Percentiles rank a stretch among this genome's conserved stretches.
phyloP scores from a whole-genome alignment of 2,113 vertebrate species.

The Dicaeum eximium region DNA sequence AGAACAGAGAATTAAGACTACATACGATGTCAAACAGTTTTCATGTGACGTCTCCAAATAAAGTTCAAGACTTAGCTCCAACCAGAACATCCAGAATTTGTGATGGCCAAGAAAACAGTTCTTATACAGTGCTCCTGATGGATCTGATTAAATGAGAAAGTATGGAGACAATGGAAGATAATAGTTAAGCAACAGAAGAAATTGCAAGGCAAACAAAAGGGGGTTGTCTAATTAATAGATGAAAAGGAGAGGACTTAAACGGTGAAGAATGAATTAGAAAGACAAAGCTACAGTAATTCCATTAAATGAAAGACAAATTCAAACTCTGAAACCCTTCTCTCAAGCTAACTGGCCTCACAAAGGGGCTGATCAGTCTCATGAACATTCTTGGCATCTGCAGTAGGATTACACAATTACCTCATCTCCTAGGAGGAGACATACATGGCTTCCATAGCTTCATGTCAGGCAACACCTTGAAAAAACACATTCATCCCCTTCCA shows the following conservation, averaged over 20 bases:
- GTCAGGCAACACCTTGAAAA: neutral
- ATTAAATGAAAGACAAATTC: neutral
- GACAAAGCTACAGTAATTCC: neutral
- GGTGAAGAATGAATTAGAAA: neutral
- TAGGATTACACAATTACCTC: neutral
- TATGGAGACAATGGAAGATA: neutral
- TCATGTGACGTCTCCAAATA: neutral
- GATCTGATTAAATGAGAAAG: neutral
- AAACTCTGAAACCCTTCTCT: neutral
- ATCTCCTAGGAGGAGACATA: neutral
- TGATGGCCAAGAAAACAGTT: neutral
- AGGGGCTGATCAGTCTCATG: neutral
- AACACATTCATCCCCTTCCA: neutral
- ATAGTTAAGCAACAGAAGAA: neutral
- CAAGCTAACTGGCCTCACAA: neutral
- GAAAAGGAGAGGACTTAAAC: neutral
- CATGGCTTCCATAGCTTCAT: neutral
- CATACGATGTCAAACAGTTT: neutral
- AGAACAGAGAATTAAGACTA: constrained; percentile 6
- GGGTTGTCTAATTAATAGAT: neutral
- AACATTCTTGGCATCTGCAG: neutral
- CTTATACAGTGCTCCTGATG: neutral
- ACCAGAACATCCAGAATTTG: neutral
- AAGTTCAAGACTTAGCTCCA: constrained; percentile 21
- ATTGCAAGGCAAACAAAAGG: neutral